Evolutionary conservation across 2,888 invertebrate species (phyloP), one percentile per base, ranked within the genome.

Genomic region (Meliscaeva auricollis): DNA sequence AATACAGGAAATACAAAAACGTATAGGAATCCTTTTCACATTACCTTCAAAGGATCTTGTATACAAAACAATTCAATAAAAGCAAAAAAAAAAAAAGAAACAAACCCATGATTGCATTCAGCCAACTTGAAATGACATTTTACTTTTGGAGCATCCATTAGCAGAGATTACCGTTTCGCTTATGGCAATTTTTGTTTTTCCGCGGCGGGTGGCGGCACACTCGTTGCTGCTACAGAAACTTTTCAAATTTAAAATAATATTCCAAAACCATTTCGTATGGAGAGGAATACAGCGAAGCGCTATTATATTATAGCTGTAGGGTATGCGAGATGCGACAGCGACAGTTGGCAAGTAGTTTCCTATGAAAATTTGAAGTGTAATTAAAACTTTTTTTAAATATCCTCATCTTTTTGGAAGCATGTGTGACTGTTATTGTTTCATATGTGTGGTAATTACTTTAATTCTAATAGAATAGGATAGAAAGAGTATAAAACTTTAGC

Each of bases 201-300:
- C 52, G 73, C 78, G 26, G 26, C 26, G 26, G 26, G 26, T 4
- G 26, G 4, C 26, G 26, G 26, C 26, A 75, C 84, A 79, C 75
- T 84, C 60, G 70, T 66, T 78, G 64, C 46, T 72, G 26, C 26
- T 26, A 4, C 26, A 58, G 50, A 70, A 83, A 84, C 52, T 84
- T 84, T 84, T 84, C 75, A 79, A 79, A 84, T 84, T 79, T 84
- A 84, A 84, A 84, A 84, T 84, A 84, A 84, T 84, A 72, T 78
- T 69, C 60, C 17, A 56, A 70, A 64, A 38, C 70, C 79, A 46
- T 46, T 62, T 20, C 64, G 56, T 64, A 46, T 46, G 13, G 26
- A 26, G 22, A 2, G 22, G 13, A 50, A 50, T 13, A 22, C 2
- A 26, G 26, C 6, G 22, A 50, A 50, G 22, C 22, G 26, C 22